Percentiles rank a stretch among this genome's conserved stretches.
These are phyloP conservation scores for Cataglyphis rosenhaueri DNA, from an alignment of 2,888 invertebrate genomes.

Conservation along the genomic window DNA sequence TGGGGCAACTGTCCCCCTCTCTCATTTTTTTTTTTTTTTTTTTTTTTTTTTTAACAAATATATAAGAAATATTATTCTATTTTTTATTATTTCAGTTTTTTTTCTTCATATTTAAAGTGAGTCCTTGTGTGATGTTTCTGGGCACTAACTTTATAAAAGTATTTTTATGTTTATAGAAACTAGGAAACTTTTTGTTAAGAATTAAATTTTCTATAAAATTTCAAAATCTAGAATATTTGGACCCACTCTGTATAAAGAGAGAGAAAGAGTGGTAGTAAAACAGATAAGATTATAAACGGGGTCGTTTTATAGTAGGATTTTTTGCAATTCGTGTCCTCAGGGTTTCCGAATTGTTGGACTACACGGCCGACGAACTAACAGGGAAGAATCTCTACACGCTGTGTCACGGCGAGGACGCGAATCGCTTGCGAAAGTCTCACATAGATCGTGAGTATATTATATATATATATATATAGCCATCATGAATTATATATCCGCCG, in stretches of 20 bases:
- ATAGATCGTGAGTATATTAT: slow-evolving; percentile 94
- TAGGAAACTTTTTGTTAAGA: too few relatives aligned
- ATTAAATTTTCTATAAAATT: too few relatives aligned
- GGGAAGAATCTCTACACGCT: slow-evolving; percentile 97
- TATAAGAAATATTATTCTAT: background rate
- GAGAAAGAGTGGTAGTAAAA: background rate
- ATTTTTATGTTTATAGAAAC: too few relatives aligned
- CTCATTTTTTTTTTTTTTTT: background rate
- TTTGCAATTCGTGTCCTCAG: slow-evolving; percentile 86
- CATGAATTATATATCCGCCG: slow-evolving; percentile 25
- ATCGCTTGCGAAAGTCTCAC: slow-evolving; percentile 97
- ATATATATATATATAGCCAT: background rate
- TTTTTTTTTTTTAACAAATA: background rate
- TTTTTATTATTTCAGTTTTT: background rate
- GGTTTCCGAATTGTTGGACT: slow-evolving; percentile 96
- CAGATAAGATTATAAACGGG: background rate
- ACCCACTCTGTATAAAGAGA: background rate
- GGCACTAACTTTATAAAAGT: too few relatives aligned
- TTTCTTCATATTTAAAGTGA: background rate
- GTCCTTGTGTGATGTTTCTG: too few relatives aligned
- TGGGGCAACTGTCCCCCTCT: background rate
- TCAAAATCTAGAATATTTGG: too few relatives aligned
- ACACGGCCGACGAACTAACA: slow-evolving; percentile 96
- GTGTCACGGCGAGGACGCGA: slow-evolving; percentile 98
- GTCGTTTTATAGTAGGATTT: slow-evolving; percentile 33